Evolutionary conservation across 2,888 invertebrate species (phyloP), one percentile per base, ranked within the genome.

Genomic region (Conomelus anceps): DNA sequence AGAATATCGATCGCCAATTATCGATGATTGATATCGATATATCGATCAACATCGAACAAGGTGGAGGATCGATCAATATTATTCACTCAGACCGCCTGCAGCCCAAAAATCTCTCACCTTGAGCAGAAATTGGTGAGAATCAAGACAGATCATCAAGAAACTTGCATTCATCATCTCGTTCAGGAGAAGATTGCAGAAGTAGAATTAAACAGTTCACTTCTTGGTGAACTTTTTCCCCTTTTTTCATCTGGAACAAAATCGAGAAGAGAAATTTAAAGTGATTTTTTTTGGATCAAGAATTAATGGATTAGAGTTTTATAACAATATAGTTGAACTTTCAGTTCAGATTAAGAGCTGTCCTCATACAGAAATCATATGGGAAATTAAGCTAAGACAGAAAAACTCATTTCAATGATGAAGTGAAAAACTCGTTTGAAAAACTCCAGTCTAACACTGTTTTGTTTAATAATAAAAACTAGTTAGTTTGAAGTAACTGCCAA

Each of bases 181-280:
- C 63, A 63, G 13, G 63, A 63, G 63, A 3, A 20, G 63, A 63
- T 63, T 63, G 63, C 63, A 63, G n/a, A 63, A 63, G 63, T n/a
- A 0, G 63, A 63, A 7, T n/a, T 63, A n/a, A 3, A n/a, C n/a
- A 22, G 86, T 86, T 86, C 86, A 86, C 86, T 86, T 86, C 22
- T 86, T 29, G 29, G 86, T 29, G 86, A 86, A 86, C 86, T n/a
- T 86, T 86, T 86, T 86, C 86, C 26, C 86, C 86, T 86, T 86
- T 23, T 86, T 86, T 86, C 86, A 86, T 86, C 86, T 86, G 86
- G 17, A 24, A 85, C 23, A 85, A 4, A 85, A 85, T 22, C 4
- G 17, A 41, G 17, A 41, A 11, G 22, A 85, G 22, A 85, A 13
- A 85, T 3, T 85, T 22, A 3, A 85, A 13, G 11, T 85, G 23